These are phyloP conservation scores for Lates calcarifer DNA, from an alignment of 2,113 vertebrate genomes.

Conservation along the genomic window DNA sequence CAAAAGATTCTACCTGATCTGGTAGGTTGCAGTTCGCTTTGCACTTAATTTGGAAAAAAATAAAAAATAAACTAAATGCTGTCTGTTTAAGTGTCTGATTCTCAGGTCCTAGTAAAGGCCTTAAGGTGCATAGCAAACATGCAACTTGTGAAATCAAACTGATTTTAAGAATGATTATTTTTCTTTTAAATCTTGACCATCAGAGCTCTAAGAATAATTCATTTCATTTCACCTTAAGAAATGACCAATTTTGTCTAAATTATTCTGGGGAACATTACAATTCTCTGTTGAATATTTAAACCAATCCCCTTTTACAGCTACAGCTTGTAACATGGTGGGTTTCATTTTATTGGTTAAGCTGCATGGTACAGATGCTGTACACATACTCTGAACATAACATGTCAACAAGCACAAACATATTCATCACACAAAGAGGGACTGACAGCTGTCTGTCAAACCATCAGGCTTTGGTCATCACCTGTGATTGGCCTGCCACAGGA, in stretches of 20 bases:
- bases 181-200: background rate
- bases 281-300: no score
- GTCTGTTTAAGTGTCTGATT: no score
- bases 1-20: no score
- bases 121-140: no score
- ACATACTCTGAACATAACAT: background rate
- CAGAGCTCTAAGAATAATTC: background rate
- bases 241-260: background rate
- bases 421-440: constrained; percentile 19
- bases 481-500: constrained; percentile 33
- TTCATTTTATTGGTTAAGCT: background rate
- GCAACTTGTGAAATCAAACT: background rate
- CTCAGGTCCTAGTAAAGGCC: no score
- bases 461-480: constrained; percentile 31
- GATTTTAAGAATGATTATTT: background rate
- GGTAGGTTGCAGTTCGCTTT: no score
- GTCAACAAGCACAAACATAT: constrained; percentile 15
- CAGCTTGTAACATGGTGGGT: background rate
- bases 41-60: no score
- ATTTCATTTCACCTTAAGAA: background rate
- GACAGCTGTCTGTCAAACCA: constrained; percentile 23
- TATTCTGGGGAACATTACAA: background rate
- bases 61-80: no score
- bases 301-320: background rate
- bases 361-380: background rate